phyloP scores from a whole-genome alignment of 2,888 invertebrate species.

The Oscheius sp. region DNA sequence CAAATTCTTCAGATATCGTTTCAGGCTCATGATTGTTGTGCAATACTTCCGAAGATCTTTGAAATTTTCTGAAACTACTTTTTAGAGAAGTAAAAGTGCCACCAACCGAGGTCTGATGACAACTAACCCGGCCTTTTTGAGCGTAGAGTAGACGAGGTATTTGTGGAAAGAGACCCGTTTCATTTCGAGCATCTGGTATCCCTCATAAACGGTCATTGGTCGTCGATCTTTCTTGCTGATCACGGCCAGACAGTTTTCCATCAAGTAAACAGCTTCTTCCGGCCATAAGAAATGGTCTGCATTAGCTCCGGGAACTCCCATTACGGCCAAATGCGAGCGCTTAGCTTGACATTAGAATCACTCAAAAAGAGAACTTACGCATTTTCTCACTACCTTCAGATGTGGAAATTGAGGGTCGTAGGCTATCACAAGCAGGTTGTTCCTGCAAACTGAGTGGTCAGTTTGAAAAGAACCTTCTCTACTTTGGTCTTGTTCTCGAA shows the following conservation, averaged over 20 bases:
- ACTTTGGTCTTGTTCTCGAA: no score
- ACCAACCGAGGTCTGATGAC: conserved; percentile 50
- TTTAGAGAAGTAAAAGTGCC: background rate
- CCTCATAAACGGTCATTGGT: conserved; percentile 43
- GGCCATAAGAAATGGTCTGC: conserved; percentile 52
- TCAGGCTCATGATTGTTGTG: background rate
- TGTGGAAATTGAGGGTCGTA: conserved; percentile 32
- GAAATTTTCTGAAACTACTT: background rate
- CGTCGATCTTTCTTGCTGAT: conserved; percentile 32
- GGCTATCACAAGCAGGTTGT: conserved; percentile 34
- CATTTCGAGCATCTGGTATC: conserved; percentile 38
- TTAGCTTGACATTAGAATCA: conserved; percentile 26
- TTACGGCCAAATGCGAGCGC: conserved; percentile 55
- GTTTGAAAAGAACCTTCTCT: no score
- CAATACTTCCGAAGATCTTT: background rate
- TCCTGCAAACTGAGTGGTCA: conserved; percentile 10
- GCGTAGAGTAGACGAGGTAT: conserved; percentile 42
- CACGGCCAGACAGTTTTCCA: conserved; percentile 49
- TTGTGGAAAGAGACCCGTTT: conserved; percentile 38
- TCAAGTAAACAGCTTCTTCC: conserved; percentile 62
- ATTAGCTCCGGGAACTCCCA: conserved; percentile 52
- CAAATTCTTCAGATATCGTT: no score
- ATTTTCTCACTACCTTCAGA: conserved; percentile 43
- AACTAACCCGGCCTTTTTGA: conserved; percentile 51
- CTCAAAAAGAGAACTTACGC: conserved; percentile 32